Evolutionary conservation across 2,113 vertebrate genomes (phyloP).

Genomic region (Neolamprologus longior): DNA sequence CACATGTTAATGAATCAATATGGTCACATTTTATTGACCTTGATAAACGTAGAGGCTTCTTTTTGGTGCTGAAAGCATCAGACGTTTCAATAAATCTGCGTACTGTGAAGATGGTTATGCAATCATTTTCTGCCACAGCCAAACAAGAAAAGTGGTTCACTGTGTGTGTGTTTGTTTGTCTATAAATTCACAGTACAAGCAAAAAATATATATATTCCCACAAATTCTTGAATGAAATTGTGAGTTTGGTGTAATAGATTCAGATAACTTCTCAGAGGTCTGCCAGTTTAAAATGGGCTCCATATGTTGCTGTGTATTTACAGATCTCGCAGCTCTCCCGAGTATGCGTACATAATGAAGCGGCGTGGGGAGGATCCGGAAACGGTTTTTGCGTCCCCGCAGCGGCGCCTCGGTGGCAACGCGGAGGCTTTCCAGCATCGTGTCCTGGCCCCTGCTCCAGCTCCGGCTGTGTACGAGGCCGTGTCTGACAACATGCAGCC

Average conservation of each 20-base stretch:
- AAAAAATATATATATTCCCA: neutral
- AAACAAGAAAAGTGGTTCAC: neutral
- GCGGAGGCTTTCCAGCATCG: constrained; percentile 90
- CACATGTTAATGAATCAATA: neutral
- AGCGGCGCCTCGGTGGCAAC: constrained; percentile 79
- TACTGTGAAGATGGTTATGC: neutral
- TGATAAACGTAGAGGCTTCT: neutral
- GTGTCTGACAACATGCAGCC: constrained; percentile 93
- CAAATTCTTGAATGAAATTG: neutral
- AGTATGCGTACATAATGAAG: constrained; percentile 99
- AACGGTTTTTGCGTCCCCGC: constrained; percentile 88
- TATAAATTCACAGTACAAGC: neutral
- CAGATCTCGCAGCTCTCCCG: constrained; percentile 57
- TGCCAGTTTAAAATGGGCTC: neutral
- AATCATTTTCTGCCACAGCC: neutral
- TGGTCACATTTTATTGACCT: neutral
- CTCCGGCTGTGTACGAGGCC: constrained; percentile 81
- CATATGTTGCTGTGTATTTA: neutral
- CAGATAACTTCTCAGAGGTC: neutral
- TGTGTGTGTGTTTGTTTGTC: neutral
- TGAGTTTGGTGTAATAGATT: neutral
- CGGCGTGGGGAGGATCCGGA: constrained; percentile 96
- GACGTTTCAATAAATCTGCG: neutral
- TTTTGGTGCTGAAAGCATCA: neutral
- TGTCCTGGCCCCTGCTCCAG: constrained; percentile 88